Percentiles rank a stretch among this genome's conserved stretches.
phyloP scores from a whole-genome alignment of 2,113 vertebrate species.

The Pteruthius melanotis region DNA sequence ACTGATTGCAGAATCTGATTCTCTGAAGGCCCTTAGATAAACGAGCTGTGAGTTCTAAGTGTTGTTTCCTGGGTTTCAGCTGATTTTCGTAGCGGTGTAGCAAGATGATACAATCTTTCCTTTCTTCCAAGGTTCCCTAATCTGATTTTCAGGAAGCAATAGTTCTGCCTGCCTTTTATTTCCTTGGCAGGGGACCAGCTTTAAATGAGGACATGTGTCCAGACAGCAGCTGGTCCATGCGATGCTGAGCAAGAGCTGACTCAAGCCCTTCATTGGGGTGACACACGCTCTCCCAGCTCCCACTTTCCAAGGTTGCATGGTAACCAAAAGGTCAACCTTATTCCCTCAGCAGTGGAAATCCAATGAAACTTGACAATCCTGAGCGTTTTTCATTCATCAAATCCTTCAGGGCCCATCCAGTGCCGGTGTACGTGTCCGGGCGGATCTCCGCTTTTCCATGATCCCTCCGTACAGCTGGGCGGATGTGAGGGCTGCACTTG shows the following conservation, averaged over 20 bases:
- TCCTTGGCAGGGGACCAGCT: conserved; percentile 5
- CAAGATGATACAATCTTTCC: background rate
- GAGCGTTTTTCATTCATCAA: conserved; percentile 35
- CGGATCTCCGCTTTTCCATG: conserved; percentile 32
- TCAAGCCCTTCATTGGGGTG: background rate
- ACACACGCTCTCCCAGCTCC: conserved; percentile 12
- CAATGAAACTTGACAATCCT: background rate
- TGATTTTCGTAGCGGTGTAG: background rate
- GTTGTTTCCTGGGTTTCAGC: background rate
- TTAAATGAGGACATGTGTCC: background rate
- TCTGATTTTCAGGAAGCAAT: conserved; percentile 48
- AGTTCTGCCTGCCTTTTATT: background rate
- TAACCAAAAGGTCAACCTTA: conserved; percentile 52
- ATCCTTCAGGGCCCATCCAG: conserved; percentile 50
- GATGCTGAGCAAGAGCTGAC: conserved; percentile 62
- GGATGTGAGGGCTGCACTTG: background rate
- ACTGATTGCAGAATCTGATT: background rate
- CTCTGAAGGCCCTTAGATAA: background rate
- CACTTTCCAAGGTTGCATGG: conserved; percentile 60
- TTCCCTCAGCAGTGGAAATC: conserved; percentile 48
- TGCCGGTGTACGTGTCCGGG: background rate
- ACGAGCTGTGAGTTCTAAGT: background rate
- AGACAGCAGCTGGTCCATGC: conserved; percentile 18
- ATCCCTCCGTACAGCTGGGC: conserved; percentile 11
- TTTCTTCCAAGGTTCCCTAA: conserved; percentile 20